A percentile compares a stretch with the other conserved stretches of the same genome.
Evolutionary conservation across 2,113 vertebrate species (phyloP).

Genomic region (Passer domesticus): DNA sequence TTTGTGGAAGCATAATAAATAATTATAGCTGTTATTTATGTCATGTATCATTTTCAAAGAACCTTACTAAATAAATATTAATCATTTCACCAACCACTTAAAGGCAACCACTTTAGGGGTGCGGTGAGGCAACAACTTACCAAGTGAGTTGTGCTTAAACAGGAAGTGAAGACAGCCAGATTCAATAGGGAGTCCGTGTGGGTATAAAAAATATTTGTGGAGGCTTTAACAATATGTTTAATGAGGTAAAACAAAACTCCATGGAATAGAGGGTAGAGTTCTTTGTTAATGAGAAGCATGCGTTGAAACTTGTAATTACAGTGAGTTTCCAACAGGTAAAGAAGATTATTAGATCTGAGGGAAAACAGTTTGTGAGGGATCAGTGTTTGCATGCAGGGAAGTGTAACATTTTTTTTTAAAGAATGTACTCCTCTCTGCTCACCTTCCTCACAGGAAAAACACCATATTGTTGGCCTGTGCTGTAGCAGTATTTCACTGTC

Average conservation of each 20-base stretch:
- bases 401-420: not conserved
- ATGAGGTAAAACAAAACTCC: not conserved
- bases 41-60: slow-evolving; percentile 34
- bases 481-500: not conserved
- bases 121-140: not conserved
- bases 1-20: not conserved
- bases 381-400: not conserved
- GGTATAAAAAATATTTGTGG: slow-evolving; percentile 18
- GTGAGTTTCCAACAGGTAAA: slow-evolving; percentile 14
- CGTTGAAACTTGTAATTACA: not conserved
- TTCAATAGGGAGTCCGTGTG: not conserved
- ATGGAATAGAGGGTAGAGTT: not conserved
- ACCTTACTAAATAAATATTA: slow-evolving; percentile 38
- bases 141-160: slow-evolving; percentile 5
- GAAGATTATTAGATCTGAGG: not conserved
- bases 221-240: slow-evolving; percentile 31
- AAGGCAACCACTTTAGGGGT: slow-evolving; percentile 29
- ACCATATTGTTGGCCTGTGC: not conserved
- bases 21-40: slow-evolving; percentile 8
- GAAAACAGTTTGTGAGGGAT: not conserved
- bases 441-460: not conserved
- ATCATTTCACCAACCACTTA: slow-evolving; percentile 40
- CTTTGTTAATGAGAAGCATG: slow-evolving; percentile 10
- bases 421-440: not conserved
- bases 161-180: slow-evolving; percentile 29